Evolutionary conservation across 1,140 invertebrate species (phyloP), one percentile per base, ranked within the genome.

Genomic region (Megathymus violae): DNA sequence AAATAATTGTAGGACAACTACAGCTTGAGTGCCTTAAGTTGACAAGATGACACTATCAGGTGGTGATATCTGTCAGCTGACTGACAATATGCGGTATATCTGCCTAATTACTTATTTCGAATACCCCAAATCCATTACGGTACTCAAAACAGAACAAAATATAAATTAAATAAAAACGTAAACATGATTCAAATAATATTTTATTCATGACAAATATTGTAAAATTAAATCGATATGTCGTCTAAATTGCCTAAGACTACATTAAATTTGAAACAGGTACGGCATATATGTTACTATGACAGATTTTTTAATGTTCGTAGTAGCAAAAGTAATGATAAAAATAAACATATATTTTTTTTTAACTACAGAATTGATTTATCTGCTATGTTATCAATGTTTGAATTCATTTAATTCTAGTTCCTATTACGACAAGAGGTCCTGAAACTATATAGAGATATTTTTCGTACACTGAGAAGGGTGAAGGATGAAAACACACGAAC

Each of bases 401-500:
- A 58, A 14, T 48, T 25, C 63, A 43, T 48, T n/a, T 40, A 46
- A 61, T 88, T 80, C n/a, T 74, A 96, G 95, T 96, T 97, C 88
- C 93, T 97, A 76, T 82, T 96, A 15, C 92, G 94, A 40, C 93
- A 94, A 88, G 93, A 96, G 87, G 95, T 96, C 1, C 78, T 96
- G n/a, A 95, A 94, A 75, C 80, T 96, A 0, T 97, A 96, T 73
- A 89, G 94, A 62, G 93, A 94, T 34, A 94, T 96, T 56, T 93
- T 96, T 61, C 92, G 93, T 50, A 92, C 94, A 13, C 93, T 95
- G 54, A 92, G 91, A 66, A 81, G 94, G 79, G 93, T 96, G 5
- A 93, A 94, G 1, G 93, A 96, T 81, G 83, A 93, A 71, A 80
- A 71, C 0, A 94, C 94, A 54, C 91, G 92, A 69, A 69, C 84